Conservation (phyloP, 2,113 vertebrate species). For the Cyprinodon brontotheroides region DNA sequence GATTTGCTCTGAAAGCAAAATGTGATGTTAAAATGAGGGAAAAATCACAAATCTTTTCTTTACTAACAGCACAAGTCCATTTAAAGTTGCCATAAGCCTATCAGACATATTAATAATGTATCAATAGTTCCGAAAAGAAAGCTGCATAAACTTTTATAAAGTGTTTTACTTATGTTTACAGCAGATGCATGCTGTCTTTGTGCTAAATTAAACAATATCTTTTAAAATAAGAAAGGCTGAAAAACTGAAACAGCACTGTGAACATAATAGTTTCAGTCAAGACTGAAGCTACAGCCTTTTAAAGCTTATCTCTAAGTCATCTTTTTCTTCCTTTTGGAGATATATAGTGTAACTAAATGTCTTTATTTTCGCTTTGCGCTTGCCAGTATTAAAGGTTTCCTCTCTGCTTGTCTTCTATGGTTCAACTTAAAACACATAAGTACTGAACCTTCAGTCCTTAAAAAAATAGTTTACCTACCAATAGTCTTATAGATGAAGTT, state of each 20-base stretch:
- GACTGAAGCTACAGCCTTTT: neutral
- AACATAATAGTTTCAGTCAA: neutral
- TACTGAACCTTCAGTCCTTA: neutral
- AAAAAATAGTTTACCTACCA: neutral
- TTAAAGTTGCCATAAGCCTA: neutral
- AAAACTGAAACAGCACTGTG: neutral
- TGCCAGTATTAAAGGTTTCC: neutral
- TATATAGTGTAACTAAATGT: neutral
- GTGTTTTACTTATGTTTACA: neutral
- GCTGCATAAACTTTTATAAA: neutral
- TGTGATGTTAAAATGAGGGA: neutral
- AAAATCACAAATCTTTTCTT: neutral
- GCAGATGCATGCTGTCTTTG: neutral
- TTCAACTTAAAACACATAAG: neutral
- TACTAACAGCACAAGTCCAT: accelerated
- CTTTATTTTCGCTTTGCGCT: neutral
- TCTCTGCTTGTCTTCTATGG: neutral
- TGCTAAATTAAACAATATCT: neutral
- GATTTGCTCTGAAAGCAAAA: constrained; percentile 1
- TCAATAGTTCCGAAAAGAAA: neutral
- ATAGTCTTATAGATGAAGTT: neutral
- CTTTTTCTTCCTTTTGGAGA: neutral
- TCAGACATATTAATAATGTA: neutral
- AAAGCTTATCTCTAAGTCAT: neutral
- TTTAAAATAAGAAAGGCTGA: neutral